phyloP scores from a whole-genome alignment of 1,140 invertebrate genomes.

The Plodia interpunctella region DNA sequence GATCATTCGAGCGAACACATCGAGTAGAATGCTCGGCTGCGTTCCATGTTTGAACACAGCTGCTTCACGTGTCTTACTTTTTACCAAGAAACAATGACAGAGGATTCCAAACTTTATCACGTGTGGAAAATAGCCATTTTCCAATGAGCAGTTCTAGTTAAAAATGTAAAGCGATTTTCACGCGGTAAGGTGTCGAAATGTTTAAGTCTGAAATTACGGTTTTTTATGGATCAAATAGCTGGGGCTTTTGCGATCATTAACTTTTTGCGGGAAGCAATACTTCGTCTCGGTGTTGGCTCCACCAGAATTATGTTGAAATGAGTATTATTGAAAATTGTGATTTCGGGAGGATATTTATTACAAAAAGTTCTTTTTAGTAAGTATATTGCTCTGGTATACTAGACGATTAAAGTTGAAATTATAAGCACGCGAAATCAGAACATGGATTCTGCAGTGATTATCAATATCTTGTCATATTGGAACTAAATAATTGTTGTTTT shows the following conservation, averaged over 20 bases:
- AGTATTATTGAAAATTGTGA: background rate
- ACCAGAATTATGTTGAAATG: background rate
- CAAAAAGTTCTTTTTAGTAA: background rate
- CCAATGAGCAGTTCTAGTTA: background rate
- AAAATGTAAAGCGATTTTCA: slow-evolving; percentile 7
- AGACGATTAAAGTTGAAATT: too few species aligned
- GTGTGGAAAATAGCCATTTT: background rate
- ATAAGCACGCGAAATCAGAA: too few species aligned
- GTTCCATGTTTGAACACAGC: slow-evolving; percentile 29
- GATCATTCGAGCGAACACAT: slow-evolving; percentile 25
- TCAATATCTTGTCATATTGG: too few species aligned
- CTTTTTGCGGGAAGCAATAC: slow-evolving; percentile 8
- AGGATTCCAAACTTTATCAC: slow-evolving; percentile 6
- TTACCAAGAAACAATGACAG: slow-evolving; percentile 3
- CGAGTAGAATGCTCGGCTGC: slow-evolving; percentile 27
- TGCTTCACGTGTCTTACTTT: slow-evolving; percentile 14
- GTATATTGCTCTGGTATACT: too few species aligned
- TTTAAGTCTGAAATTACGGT: slow-evolving; percentile 9
- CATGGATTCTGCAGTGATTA: too few species aligned
- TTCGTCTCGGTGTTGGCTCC: background rate
- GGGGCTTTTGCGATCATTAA: slow-evolving; percentile 8
- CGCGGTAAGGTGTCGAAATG: slow-evolving; percentile 1
- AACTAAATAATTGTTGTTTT: too few species aligned
- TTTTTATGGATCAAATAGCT: slow-evolving; percentile 5
- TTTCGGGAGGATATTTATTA: background rate